phyloP scores from a whole-genome alignment of 2,888 invertebrate species.

The Pseudeuparius sepicola region DNA sequence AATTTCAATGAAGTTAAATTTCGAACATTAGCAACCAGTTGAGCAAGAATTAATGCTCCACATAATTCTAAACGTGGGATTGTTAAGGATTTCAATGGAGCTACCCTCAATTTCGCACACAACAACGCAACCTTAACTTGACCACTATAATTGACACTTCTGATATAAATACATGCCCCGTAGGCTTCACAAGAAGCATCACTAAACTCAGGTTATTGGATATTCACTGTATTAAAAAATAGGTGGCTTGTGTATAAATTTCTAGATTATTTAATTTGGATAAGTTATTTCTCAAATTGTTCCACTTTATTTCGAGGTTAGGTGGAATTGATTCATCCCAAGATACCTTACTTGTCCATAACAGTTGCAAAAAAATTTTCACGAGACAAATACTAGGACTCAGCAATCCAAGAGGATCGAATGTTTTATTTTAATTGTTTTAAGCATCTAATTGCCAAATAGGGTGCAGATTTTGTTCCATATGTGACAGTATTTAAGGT shows the following conservation, averaged over 20 bases:
- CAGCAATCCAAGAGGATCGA: background rate
- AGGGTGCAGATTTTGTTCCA: conserved; percentile 13
- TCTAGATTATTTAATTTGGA: background rate
- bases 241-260: background rate
- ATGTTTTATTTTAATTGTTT: conserved; percentile 9
- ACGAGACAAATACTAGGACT: background rate
- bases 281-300: background rate
- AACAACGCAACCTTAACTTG: conserved; percentile 9
- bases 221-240: conserved; percentile 1
- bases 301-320: background rate
- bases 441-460: conserved; percentile 12
- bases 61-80: conserved; percentile 14
- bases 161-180: too few species aligned
- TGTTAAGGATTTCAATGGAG: conserved; percentile 13
- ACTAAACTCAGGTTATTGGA: background rate
- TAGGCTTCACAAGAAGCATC: background rate
- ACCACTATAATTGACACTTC: too few species aligned
- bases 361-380: background rate
- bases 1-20: too few species aligned
- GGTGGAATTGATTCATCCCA: background rate
- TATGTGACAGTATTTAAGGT: conserved; percentile 11
- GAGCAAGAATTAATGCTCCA: conserved; percentile 8
- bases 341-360: background rate
- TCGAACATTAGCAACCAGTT: too few species aligned
- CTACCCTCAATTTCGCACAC: conserved; percentile 13